Evolutionary conservation across 35 echinoderm and acorn worm genomes (phyloP).

Genomic region (Lytechinus variegatus): DNA sequence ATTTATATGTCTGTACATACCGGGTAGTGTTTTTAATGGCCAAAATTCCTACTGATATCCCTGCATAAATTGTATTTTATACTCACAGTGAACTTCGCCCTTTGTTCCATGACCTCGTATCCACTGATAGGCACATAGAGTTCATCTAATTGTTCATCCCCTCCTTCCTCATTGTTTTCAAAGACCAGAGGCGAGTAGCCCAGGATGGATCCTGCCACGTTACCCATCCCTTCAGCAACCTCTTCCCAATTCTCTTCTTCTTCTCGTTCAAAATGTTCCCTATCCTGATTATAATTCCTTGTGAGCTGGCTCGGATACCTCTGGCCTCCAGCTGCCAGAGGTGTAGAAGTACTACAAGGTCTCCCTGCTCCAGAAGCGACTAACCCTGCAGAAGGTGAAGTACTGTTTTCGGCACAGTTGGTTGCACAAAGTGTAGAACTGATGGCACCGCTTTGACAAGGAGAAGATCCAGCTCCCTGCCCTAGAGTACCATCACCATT

Average conservation of each 20-base stretch:
- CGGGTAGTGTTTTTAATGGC: too few species aligned
- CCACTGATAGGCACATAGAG: slow-evolving; percentile 69
- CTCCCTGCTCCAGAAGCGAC: not conserved
- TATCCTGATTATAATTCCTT: slow-evolving; percentile 30
- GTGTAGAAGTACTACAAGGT: slow-evolving; percentile 35
- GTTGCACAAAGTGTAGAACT: not conserved
- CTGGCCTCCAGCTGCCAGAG: not conserved
- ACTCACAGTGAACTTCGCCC: slow-evolving; percentile 84
- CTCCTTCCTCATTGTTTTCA: slow-evolving; percentile 15
- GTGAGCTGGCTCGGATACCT: slow-evolving; percentile 21
- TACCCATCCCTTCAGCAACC: slow-evolving; percentile 9
- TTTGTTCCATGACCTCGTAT: slow-evolving; percentile 86
- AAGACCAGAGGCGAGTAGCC: slow-evolving; percentile 44
- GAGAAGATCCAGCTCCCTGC: not conserved
- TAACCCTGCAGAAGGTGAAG: not conserved
- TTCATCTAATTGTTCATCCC: slow-evolving; percentile 14
- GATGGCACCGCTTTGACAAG: not conserved
- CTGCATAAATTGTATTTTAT: not conserved
- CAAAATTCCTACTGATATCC: too few species aligned
- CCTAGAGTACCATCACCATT: not conserved
- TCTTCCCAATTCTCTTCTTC: slow-evolving; percentile 45
- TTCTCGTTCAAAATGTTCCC: not conserved
- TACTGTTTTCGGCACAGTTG: not conserved
- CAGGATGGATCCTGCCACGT: slow-evolving; percentile 45
- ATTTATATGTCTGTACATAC: not conserved